These are phyloP conservation scores for Pagrus major DNA, from an alignment of 2,113 vertebrate species.

Conservation along the genomic window DNA sequence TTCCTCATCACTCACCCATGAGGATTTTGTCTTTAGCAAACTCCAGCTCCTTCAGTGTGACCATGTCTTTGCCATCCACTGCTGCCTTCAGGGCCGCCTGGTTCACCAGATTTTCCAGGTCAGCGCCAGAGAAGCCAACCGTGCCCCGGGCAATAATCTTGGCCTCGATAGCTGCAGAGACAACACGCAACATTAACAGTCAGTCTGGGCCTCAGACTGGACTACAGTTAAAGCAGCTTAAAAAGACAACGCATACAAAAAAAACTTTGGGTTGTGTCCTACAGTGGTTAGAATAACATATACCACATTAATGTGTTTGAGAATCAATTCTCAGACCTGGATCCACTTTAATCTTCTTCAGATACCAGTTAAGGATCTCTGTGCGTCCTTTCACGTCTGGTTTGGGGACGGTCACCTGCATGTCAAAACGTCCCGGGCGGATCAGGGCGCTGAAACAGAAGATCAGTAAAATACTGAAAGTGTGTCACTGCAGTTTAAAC, in stretches of 20 bases:
- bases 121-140: constrained; percentile 98
- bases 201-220: not conserved
- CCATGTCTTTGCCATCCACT: constrained; percentile 97
- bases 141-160: constrained; percentile 97
- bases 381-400: constrained; percentile 97
- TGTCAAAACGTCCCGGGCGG: constrained; percentile 97
- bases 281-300: not conserved
- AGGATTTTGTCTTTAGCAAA: constrained; percentile 99
- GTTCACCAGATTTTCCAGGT: constrained; percentile 98
- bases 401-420: constrained; percentile 98
- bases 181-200: not conserved
- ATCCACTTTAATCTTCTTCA: constrained; percentile 98
- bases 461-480: not conserved
- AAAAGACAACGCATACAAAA: not conserved
- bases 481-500: not conserved
- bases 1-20: constrained; percentile 86
- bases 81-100: constrained; percentile 97
- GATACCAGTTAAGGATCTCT: constrained; percentile 98
- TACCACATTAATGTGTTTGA: not conserved
- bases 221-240: not conserved
- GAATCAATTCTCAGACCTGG: constrained; percentile 82
- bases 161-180: constrained; percentile 85
- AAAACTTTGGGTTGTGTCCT: not conserved
- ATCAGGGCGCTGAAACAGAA: constrained; percentile 89
- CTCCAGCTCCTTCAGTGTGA: constrained; percentile 96